These are phyloP conservation scores for Ophion obscuratus DNA, from an alignment of 2,888 invertebrate genomes.

Conservation along the genomic window DNA sequence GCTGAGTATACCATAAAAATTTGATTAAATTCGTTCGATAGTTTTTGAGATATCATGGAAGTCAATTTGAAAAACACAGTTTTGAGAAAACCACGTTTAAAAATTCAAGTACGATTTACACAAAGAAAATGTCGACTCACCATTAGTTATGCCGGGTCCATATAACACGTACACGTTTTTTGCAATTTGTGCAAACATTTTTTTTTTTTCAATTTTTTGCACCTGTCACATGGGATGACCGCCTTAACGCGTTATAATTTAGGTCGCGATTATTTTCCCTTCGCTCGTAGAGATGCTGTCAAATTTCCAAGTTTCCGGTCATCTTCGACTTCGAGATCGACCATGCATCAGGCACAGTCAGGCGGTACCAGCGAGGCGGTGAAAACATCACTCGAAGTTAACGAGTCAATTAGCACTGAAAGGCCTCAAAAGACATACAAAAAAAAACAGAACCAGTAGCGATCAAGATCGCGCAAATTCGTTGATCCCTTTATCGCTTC, in stretches of 20 bases:
- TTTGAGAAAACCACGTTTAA: too few relatives aligned
- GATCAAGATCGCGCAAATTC: not conserved
- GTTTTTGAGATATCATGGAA: too few relatives aligned
- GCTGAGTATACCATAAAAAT: too few relatives aligned
- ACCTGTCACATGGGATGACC: too few relatives aligned
- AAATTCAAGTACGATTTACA: too few relatives aligned
- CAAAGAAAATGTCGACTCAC: too few relatives aligned
- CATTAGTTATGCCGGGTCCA: too few relatives aligned
- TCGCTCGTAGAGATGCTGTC: not conserved
- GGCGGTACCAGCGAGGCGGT: not conserved
- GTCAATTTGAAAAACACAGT: too few relatives aligned
- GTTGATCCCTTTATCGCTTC: not conserved
- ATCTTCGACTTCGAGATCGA: not conserved
- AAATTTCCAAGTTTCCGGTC: not conserved
- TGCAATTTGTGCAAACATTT: too few relatives aligned
- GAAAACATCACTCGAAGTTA: not conserved
- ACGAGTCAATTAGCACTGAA: not conserved
- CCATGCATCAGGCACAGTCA: not conserved
- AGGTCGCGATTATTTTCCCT: not conserved
- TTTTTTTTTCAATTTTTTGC: too few relatives aligned
- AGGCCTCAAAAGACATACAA: slow-evolving; percentile 7
- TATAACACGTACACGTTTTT: too few relatives aligned
- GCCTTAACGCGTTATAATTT: not conserved
- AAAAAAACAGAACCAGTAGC: slow-evolving; percentile 20
- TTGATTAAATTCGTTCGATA: too few relatives aligned